phyloP scores from a whole-genome alignment of 1,140 invertebrate genomes.

The Formica exsecta region DNA sequence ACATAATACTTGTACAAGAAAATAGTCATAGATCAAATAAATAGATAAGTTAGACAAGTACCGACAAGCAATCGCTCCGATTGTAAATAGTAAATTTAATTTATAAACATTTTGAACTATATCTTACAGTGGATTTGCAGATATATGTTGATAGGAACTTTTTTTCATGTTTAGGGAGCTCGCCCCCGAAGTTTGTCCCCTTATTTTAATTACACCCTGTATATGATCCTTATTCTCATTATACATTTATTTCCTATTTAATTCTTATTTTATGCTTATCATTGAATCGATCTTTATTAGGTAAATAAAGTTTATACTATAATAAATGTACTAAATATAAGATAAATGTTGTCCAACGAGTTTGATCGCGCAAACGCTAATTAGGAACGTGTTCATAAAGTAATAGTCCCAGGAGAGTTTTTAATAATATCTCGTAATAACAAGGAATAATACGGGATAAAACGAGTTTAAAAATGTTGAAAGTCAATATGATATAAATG shows the following conservation, averaged over 20 bases:
- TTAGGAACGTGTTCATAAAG: background rate
- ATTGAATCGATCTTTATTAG: background rate
- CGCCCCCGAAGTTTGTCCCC: too few species aligned
- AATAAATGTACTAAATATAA: background rate
- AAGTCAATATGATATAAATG: slow-evolving; percentile 38
- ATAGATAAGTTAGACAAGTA: too few species aligned
- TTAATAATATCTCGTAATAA: slow-evolving; percentile 8
- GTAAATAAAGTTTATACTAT: background rate
- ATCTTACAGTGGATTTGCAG: too few species aligned
- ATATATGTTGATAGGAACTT: too few species aligned
- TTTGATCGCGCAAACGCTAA: background rate
- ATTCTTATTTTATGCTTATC: background rate
- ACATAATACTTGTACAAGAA: too few species aligned
- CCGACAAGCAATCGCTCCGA: too few species aligned
- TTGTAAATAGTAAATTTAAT: too few species aligned
- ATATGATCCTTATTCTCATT: background rate
- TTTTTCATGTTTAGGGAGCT: too few species aligned
- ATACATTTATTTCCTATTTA: background rate
- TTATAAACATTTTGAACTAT: too few species aligned
- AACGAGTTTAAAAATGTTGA: slow-evolving; percentile 6
- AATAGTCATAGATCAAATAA: too few species aligned
- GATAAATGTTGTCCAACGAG: background rate
- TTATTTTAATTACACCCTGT: too few species aligned
- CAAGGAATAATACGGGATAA: background rate
- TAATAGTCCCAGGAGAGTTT: background rate